phyloP scores from a whole-genome alignment of 2,797 vertebrate genomes.

The Neomorphus geoffroyi region DNA sequence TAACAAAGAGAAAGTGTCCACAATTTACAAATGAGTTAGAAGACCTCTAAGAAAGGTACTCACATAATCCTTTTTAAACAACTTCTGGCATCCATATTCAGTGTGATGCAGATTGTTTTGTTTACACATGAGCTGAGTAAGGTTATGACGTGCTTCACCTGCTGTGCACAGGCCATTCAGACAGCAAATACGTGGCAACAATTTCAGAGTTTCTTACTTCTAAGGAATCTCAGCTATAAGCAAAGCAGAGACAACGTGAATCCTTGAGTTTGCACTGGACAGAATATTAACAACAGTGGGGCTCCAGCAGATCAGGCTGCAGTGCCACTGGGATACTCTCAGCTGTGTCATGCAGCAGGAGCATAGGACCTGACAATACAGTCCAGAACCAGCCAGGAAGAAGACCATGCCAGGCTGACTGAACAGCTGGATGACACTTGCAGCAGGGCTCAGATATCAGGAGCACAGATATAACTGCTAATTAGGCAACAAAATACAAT shows the following conservation, averaged over 20 bases:
- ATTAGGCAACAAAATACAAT: neutral
- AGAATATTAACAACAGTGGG: too few relatives aligned
- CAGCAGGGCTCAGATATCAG: neutral
- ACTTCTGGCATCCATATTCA: neutral
- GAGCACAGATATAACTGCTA: neutral
- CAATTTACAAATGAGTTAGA: neutral
- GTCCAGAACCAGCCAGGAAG: neutral
- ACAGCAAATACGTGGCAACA: neutral
- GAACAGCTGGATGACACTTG: neutral
- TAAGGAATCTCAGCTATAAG: neutral
- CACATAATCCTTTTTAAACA: neutral
- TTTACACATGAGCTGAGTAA: neutral
- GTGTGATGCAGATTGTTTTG: neutral
- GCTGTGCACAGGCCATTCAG: neutral
- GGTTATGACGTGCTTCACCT: neutral
- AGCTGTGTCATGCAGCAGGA: neutral
- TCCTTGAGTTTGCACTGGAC: neutral
- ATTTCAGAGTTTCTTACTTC: neutral
- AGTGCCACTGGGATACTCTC: neutral
- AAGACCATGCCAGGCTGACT: rapidly evolving
- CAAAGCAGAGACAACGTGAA: neutral
- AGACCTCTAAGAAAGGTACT: neutral
- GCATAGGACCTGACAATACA: neutral
- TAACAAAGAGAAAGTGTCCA: neutral
- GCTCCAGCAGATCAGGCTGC: neutral